A percentile compares a stretch with the other conserved stretches of the same genome.
phyloP scores from a whole-genome alignment of 2,888 invertebrate species.

The Heliothis peltigera region DNA sequence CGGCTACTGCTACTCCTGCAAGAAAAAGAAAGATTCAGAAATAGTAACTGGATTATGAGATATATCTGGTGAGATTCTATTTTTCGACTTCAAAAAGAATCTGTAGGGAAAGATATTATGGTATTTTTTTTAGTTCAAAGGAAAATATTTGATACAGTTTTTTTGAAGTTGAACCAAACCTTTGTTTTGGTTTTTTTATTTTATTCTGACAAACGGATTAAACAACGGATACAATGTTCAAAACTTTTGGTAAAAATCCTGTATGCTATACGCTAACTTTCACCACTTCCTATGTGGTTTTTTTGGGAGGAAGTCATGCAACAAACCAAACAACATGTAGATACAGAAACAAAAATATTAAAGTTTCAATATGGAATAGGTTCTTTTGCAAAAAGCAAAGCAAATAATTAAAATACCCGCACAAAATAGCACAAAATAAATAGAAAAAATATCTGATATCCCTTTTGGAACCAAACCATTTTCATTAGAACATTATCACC shows the following conservation, averaged over 20 bases:
- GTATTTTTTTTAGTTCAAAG: too few species aligned
- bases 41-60: too few species aligned
- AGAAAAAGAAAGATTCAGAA: background rate
- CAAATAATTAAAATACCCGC: too few species aligned
- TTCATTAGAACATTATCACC: background rate
- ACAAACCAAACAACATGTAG: background rate
- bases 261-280: background rate
- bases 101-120: too few species aligned
- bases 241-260: background rate
- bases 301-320: background rate
- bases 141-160: too few species aligned
- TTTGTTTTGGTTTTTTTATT: background rate
- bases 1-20: constrained; percentile 93
- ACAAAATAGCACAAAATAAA: background rate
- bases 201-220: background rate
- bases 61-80: too few species aligned
- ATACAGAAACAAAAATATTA: too few species aligned
- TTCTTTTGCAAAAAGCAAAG: too few species aligned
- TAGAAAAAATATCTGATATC: background rate
- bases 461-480: background rate
- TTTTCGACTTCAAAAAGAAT: too few species aligned
- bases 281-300: background rate
- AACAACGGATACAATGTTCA: too few species aligned
- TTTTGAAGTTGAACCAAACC: too few species aligned
- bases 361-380: too few species aligned